Base-by-base conservation (phyloP, 2,888 invertebrate species). In the Euclidia mi region DNA sequence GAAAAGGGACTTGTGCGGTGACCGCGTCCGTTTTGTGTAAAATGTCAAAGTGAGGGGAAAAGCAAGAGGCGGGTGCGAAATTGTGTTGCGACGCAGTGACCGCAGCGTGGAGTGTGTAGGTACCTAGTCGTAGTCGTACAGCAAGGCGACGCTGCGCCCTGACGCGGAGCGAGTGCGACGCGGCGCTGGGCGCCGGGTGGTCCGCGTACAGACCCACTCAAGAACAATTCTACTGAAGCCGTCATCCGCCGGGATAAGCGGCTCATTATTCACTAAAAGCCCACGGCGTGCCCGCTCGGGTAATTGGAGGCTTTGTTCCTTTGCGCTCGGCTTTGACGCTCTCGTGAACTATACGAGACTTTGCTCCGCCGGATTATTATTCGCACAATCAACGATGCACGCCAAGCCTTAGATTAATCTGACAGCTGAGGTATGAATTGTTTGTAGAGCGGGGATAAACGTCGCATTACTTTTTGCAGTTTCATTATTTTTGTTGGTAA, bases 241-340 rank as follows among this genome's bases (percentile, higher is more conserved):
- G 87, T 90, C 91, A 89, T 88, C 85, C 85, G 77, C 79, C 75
- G 85, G 90, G 89, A 90, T 92, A 93, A 93, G 90, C 92, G 88
- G 88, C 91, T 92, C 92, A 93, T 94, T 93, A 94, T 92, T 92
- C 91, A 92, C 92, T 92, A 92, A 94, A 93, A 92, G 92, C 92
- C 89, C 91, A 92, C 90, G 87, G 92, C 93, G 88, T 90, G 92
- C 91, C 84, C 85, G 89, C 86, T 85, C 83, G 85, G 91, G 88
- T 94, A 94, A 94, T 94, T 92, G 92, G 89, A 90, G 89, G 91
- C 92, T 93, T 92, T 93, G 91, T 92, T 91, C 90, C 90, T 91
- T 91, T 88, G 87, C 90, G 83, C 85, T 81, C 80, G 81, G 88
- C 92, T 90, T 87, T 90, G 89, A 87, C 85, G 89, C 90, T 87